Evolutionary conservation across 1,140 invertebrate genomes (phyloP).

Genomic region (Nephila pilipes): DNA sequence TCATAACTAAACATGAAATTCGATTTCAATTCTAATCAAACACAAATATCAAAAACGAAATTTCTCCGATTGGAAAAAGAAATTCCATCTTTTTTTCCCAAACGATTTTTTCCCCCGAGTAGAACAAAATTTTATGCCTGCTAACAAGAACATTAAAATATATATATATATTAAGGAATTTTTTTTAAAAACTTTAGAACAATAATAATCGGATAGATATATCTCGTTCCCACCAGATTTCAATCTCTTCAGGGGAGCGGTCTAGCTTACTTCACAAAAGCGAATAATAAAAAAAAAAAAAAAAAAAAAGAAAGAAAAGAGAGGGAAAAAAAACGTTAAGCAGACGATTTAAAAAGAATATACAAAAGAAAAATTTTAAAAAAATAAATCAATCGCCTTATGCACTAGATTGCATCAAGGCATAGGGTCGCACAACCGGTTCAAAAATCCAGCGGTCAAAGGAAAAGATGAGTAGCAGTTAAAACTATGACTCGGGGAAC

Average conservation of each 20-base stretch:
- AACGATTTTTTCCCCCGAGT: too few relatives aligned
- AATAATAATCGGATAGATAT: too few relatives aligned
- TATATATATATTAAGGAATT: too few relatives aligned
- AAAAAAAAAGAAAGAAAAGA: not conserved
- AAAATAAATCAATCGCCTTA: not conserved
- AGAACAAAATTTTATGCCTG: too few relatives aligned
- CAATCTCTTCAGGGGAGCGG: not conserved
- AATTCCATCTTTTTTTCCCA: too few relatives aligned
- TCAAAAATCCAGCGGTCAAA: not conserved
- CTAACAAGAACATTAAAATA: too few relatives aligned
- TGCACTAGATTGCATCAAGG: constrained; percentile 12
- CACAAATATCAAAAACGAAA: too few relatives aligned
- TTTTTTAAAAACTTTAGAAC: too few relatives aligned
- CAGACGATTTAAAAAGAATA: not conserved
- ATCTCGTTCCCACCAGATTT: too few relatives aligned
- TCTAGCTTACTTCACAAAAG: not conserved
- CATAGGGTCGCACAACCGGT: constrained; percentile 8
- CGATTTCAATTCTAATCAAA: too few relatives aligned
- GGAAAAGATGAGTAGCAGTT: not conserved
- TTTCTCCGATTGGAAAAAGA: too few relatives aligned
- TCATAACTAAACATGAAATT: too few relatives aligned
- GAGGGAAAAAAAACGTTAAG: not conserved
- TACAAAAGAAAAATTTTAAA: not conserved
- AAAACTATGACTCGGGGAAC: not conserved
- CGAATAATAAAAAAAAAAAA: not conserved